phyloP scores from a whole-genome alignment of 2,797 vertebrate genomes.

The Thalassophryne amazonica region DNA sequence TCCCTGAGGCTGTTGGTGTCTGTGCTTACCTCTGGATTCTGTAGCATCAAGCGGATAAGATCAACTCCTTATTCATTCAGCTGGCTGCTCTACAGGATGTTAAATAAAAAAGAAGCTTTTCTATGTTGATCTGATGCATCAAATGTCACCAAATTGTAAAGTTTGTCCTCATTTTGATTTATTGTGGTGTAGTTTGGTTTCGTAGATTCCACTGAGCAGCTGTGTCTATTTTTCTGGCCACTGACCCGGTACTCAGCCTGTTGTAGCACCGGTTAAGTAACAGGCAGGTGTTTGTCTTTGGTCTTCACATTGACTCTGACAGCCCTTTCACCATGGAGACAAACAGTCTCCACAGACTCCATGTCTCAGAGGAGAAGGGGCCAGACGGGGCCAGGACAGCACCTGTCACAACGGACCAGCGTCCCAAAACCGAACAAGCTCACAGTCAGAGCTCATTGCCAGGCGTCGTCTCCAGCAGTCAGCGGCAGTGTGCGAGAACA shows the following conservation, averaged over 20 bases:
- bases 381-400: constrained; percentile 49
- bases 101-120: too few species aligned
- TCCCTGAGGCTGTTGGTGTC: too few species aligned
- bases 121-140: not conserved
- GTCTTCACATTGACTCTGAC: constrained; percentile 10
- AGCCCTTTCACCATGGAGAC: constrained; percentile 35
- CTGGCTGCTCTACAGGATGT: too few species aligned
- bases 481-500: constrained; percentile 38
- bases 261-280: constrained; percentile 22
- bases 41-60: too few species aligned
- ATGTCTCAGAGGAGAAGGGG: constrained; percentile 44
- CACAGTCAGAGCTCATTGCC: constrained; percentile 61
- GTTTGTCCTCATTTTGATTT: too few species aligned
- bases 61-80: too few species aligned
- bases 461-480: constrained; percentile 56
- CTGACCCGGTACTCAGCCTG: not conserved
- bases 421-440: constrained; percentile 35
- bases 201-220: too few species aligned
- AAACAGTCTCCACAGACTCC: constrained; percentile 22
- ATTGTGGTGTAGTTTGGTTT: too few species aligned
- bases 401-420: constrained; percentile 62
- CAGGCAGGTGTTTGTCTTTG: constrained; percentile 30
- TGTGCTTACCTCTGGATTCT: too few species aligned
- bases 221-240: too few species aligned
- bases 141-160: too few species aligned